Evolutionary conservation across 2,113 vertebrate genomes (phyloP).

Genomic region (Sciurus niger): DNA sequence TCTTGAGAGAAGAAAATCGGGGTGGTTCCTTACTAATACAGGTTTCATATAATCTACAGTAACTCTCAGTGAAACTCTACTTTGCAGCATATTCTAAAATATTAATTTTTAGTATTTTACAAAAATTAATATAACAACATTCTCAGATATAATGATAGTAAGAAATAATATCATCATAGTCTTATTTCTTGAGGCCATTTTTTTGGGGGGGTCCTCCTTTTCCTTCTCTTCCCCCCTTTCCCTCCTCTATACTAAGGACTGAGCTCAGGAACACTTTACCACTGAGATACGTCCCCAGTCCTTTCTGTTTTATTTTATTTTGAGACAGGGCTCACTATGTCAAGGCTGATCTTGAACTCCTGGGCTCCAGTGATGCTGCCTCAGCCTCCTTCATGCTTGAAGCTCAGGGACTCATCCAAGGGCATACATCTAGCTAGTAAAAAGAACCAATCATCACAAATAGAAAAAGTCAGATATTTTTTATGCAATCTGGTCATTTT

Average conservation of each 20-base stretch:
- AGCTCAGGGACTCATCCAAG: background rate
- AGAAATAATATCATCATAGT: background rate
- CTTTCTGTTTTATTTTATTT: background rate
- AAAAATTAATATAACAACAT: conserved; percentile 23
- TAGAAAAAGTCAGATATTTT: background rate
- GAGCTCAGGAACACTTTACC: too few species aligned
- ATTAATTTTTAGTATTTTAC: background rate
- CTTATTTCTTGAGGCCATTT: background rate
- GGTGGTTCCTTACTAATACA: background rate
- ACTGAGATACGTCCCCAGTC: too few species aligned
- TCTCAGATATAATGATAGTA: background rate
- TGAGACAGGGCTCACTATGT: background rate
- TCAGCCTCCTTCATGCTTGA: background rate
- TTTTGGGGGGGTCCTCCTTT: background rate
- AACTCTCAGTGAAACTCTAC: background rate
- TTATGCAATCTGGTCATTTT: background rate
- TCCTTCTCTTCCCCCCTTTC: too few species aligned
- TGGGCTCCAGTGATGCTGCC: background rate
- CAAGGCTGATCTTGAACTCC: background rate
- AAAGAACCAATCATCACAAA: background rate
- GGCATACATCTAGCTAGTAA: background rate
- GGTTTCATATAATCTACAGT: background rate
- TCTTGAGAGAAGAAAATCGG: background rate
- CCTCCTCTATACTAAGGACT: too few species aligned
- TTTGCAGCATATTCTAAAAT: conserved; percentile 50